A percentile compares a stretch with the other conserved stretches of the same genome.
phyloP scores from a whole-genome alignment of 2,113 vertebrate genomes.

The Urocynchramus pylzowi region DNA sequence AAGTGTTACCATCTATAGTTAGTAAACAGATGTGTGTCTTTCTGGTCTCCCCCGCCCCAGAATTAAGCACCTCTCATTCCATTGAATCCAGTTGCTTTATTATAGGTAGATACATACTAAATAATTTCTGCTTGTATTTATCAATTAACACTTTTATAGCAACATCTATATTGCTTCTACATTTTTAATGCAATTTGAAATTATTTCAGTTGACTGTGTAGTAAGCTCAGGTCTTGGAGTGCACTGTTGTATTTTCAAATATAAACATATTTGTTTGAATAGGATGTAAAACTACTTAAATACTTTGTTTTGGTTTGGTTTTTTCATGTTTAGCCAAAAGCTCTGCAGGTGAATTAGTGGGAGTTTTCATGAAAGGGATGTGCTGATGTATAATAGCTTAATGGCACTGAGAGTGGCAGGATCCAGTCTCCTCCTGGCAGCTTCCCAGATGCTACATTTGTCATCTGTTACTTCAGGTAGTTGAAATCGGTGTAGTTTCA shows the following conservation, averaged over 20 bases:
- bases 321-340: background rate
- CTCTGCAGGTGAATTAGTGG: background rate
- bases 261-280: background rate
- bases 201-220: accelerated
- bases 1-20: background rate
- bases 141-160: background rate
- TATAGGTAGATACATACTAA: background rate
- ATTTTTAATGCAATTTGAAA: background rate
- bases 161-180: background rate
- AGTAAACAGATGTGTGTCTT: background rate
- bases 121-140: background rate
- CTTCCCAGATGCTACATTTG: background rate
- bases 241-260: background rate
- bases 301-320: background rate
- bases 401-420: background rate
- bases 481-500: background rate
- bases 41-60: background rate
- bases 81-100: background rate
- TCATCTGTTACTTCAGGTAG: background rate
- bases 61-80: background rate
- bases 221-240: background rate
- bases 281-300: background rate
- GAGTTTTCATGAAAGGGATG: background rate
- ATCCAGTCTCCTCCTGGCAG: background rate
- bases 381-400: background rate